Evolutionary conservation across 2,113 vertebrate genomes (phyloP), one percentile per base, ranked within the genome.

Genomic region (Pachyramphus minor): DNA sequence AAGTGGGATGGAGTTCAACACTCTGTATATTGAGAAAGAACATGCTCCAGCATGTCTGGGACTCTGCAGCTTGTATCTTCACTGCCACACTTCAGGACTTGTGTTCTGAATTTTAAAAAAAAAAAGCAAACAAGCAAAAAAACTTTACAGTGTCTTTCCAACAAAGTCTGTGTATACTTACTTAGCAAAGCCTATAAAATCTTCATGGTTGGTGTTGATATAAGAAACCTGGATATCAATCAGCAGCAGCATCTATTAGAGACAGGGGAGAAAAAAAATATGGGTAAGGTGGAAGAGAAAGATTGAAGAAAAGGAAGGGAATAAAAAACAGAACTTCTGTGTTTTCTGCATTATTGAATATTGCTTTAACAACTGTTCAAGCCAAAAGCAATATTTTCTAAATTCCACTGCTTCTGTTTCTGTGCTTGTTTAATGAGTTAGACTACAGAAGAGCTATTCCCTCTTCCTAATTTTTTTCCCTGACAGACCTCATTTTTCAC

Each of bases 171-270:
- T 33, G 16, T 79, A 72, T 63, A 98, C 99, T 95, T 98, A 99
- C 99, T 98, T 99, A 81, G 98, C 97, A 14, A 99, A 99, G 84
- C 99, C 99, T 79, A 99, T 98, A 96, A 99, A 99, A 93, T 99
- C 99, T 96, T 99, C 99, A 0, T 99, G 99, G 95, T 99, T 99
- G 78, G 99, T 99, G 83, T 99, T 99, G 92, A 99, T 99, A 89
- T 99, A 99, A 84, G 99, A 98, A 35, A 99, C 98, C 92, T 99
- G 99, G 79, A 99, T 98, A 91, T 99, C 98, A 93, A 99, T 99
- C 92, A 99, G 94, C 39, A 99, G 93, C 88, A 99, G 95, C 53
- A 99, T 98, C 99, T 99, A 23, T 74, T 87, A 81, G 18, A 83
- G 18, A 88, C 2, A 52, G 12, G 8, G 87, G 23, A 85, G 12